Conservation (phyloP, 2,888 invertebrate genomes). For the Dasysyrphus albostriatus region DNA sequence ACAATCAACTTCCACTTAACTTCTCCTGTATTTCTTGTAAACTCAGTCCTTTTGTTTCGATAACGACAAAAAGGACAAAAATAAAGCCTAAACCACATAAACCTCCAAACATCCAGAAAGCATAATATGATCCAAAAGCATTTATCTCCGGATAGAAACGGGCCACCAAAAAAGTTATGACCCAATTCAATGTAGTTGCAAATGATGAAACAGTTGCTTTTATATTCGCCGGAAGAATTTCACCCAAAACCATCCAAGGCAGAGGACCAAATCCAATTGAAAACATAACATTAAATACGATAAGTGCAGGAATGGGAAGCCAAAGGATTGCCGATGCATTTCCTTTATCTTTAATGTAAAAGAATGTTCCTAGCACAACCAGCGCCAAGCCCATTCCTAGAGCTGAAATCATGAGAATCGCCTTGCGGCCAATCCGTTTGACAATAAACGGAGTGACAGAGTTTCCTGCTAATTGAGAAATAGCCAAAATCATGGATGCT, state of each 20-base stretch:
- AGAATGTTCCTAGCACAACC: conserved; percentile 86
- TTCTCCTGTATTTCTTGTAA: conserved; percentile 85
- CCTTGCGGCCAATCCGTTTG: conserved; percentile 90
- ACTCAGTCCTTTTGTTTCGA: conserved; percentile 90
- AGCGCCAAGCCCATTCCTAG: conserved; percentile 87
- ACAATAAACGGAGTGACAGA: conserved; percentile 90
- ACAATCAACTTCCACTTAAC: conserved; percentile 84
- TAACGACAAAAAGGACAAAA: conserved; percentile 87
- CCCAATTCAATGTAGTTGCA: background rate
- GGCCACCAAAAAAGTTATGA: background rate
- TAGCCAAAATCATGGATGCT: conserved; percentile 90
- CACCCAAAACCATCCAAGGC: conserved; percentile 18
- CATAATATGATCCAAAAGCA: conserved; percentile 4
- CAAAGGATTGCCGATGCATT: conserved; percentile 4
- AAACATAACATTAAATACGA: conserved; percentile 82
- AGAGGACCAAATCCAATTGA: conserved; percentile 27
- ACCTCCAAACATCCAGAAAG: conserved; percentile 12
- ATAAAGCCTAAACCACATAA: background rate
- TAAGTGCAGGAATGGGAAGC: conserved; percentile 80
- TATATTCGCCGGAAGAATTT: conserved; percentile 89
- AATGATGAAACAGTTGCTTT: conserved; percentile 78
- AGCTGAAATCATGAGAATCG: conserved; percentile 89
- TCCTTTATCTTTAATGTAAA: conserved; percentile 85
- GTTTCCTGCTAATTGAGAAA: conserved; percentile 90
- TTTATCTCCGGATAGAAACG: conserved; percentile 19